phyloP scores from a whole-genome alignment of 2,888 invertebrate genomes.

The Scaptomyza flava region DNA sequence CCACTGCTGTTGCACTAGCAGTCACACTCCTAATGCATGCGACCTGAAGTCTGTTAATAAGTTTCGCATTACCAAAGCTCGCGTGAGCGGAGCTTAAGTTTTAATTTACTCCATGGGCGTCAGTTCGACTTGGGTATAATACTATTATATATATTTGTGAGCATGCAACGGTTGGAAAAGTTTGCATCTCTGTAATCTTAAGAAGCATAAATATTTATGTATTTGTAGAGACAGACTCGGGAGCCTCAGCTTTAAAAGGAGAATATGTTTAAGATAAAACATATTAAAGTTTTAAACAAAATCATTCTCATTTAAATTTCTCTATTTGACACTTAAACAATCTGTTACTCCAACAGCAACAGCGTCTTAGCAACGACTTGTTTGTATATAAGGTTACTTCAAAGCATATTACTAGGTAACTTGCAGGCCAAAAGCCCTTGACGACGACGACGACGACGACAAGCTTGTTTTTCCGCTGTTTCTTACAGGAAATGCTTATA shows the following conservation, averaged over 20 bases:
- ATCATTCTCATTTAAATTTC: neutral
- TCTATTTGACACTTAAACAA: no score
- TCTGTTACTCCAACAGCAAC: neutral
- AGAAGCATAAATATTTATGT: neutral
- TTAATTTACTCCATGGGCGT: neutral
- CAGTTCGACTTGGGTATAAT: neutral
- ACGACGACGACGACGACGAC: conserved; percentile 5
- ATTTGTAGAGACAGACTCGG: neutral
- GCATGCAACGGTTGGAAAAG: neutral
- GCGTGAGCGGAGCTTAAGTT: conserved; percentile 37
- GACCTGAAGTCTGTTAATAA: conserved; percentile 76
- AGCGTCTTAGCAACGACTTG: neutral
- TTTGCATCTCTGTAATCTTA: no score
- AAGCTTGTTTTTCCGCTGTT: conserved; percentile 24
- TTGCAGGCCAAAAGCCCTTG: conserved; percentile 1
- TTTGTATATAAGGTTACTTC: neutral
- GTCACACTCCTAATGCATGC: conserved; percentile 60
- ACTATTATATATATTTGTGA: neutral
- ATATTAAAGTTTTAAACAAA: neutral
- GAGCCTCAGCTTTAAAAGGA: neutral
- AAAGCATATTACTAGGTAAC: conserved; percentile 3
- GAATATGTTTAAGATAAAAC: no score
- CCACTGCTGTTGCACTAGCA: neutral
- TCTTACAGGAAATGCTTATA: conserved; percentile 58
- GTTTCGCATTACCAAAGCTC: conserved; percentile 65